These are phyloP conservation scores for Antheraea mylitta DNA, from an alignment of 1,140 invertebrate species.

Conservation along the genomic window DNA sequence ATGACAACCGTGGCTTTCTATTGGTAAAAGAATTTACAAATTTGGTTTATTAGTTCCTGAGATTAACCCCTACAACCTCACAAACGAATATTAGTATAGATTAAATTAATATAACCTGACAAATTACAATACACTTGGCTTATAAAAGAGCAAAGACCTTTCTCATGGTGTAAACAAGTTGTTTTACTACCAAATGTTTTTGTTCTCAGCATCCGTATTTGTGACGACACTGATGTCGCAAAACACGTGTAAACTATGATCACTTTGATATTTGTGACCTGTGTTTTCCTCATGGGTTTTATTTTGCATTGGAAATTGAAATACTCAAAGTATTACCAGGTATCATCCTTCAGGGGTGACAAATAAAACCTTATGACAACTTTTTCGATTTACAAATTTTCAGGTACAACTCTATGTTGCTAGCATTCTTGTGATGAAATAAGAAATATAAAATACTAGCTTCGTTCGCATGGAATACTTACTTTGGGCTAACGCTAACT, in stretches of 20 bases:
- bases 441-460: too few species aligned
- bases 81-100: not conserved
- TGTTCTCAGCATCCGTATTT: not conserved
- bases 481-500: too few species aligned
- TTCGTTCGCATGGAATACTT: too few species aligned
- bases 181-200: not conserved
- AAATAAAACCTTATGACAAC: not conserved
- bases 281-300: slow-evolving; percentile 44
- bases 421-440: too few species aligned
- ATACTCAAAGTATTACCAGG: slow-evolving; percentile 23
- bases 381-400: not conserved
- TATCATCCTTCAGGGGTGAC: slow-evolving; percentile 25
- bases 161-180: too few species aligned
- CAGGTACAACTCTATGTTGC: too few species aligned
- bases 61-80: too few species aligned
- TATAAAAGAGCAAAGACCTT: not conserved
- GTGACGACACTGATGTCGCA: not conserved
- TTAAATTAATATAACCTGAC: not conserved
- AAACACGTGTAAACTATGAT: slow-evolving; percentile 6
- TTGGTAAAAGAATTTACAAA: too few species aligned
- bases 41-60: too few species aligned
- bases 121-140: not conserved
- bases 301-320: slow-evolving; percentile 45
- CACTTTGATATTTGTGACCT: slow-evolving; percentile 8
- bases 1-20: too few species aligned